phyloP scores from a whole-genome alignment of 30 jellyfish, hydroid and myxozoan species.

The Rhopilema esculentum region DNA sequence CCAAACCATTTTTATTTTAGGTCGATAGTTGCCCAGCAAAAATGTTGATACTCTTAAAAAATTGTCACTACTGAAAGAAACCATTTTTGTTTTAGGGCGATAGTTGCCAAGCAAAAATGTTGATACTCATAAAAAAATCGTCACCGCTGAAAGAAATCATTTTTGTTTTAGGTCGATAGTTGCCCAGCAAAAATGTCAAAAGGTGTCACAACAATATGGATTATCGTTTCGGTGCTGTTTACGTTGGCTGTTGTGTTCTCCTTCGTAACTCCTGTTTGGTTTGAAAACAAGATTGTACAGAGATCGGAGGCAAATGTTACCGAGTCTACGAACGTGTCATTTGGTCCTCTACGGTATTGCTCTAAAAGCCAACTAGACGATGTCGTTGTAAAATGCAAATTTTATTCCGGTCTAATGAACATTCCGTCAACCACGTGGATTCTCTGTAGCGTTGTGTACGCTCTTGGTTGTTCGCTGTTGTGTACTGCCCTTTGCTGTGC shows the following conservation, averaged over 20 bases:
- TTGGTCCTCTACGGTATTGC: conserved; percentile 89
- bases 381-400: conserved; percentile 69
- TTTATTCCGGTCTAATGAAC: conserved; percentile 64
- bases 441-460: conserved; percentile 76
- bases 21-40: conserved; percentile 16
- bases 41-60: too few species aligned
- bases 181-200: conserved; percentile 66
- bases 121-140: too few species aligned
- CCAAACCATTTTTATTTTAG: neutral
- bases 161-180: conserved; percentile 2
- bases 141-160: too few species aligned
- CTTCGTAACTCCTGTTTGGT: conserved; percentile 90
- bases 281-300: conserved; percentile 62
- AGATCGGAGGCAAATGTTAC: conserved; percentile 32
- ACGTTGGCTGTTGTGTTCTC: conserved; percentile 73
- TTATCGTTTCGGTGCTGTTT: conserved; percentile 58
- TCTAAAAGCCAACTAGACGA: conserved; percentile 50
- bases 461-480: conserved; percentile 74
- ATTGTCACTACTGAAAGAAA: too few species aligned
- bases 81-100: neutral
- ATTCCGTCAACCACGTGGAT: conserved; percentile 93
- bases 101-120: conserved; percentile 48
- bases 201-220: conserved; percentile 80
- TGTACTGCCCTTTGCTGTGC: conserved; percentile 67
- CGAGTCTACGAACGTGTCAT: conserved; percentile 36